Conservation (phyloP, 2,888 invertebrate species). For the Rosalia funebris region DNA sequence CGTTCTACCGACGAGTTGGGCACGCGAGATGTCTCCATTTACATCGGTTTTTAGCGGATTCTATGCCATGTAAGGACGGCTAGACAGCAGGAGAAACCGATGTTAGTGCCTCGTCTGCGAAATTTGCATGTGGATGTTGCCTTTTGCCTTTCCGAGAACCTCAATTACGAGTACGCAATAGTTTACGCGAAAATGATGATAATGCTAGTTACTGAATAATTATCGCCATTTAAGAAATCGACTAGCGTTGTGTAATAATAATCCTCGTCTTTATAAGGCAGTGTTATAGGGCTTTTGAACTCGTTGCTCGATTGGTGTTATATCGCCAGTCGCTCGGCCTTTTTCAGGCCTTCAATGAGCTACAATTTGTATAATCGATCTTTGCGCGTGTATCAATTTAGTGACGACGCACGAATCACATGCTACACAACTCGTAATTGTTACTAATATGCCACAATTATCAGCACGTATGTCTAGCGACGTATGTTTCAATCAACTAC, state of each 20-base stretch:
- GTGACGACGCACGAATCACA: too few relatives aligned
- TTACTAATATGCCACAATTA: too few relatives aligned
- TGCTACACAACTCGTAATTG: too few relatives aligned
- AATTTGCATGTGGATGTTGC: slow-evolving; percentile 8
- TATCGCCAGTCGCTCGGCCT: too few relatives aligned
- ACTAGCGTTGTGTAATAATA: not conserved
- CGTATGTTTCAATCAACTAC: too few relatives aligned
- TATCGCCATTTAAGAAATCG: not conserved
- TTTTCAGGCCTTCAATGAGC: too few relatives aligned
- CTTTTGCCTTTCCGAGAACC: slow-evolving; percentile 11
- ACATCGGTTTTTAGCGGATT: slow-evolving; percentile 8
- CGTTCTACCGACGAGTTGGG: not conserved
- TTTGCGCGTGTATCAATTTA: too few relatives aligned
- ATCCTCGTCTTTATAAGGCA: not conserved
- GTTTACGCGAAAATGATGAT: slow-evolving; percentile 2
- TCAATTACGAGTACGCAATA: slow-evolving; percentile 1
- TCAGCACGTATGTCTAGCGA: too few relatives aligned
- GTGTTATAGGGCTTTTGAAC: too few relatives aligned
- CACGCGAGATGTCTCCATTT: slow-evolving; percentile 24
- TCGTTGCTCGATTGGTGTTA: too few relatives aligned
- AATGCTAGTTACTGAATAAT: slow-evolving; percentile 13
- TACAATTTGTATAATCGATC: too few relatives aligned
- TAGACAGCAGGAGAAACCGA: too few relatives aligned
- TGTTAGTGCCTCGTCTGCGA: slow-evolving; percentile 3
- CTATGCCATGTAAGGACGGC: slow-evolving; percentile 10